Base-by-base conservation (phyloP, 64 coral and sea anemone species). In the Dendronephthya gigantea region DNA sequence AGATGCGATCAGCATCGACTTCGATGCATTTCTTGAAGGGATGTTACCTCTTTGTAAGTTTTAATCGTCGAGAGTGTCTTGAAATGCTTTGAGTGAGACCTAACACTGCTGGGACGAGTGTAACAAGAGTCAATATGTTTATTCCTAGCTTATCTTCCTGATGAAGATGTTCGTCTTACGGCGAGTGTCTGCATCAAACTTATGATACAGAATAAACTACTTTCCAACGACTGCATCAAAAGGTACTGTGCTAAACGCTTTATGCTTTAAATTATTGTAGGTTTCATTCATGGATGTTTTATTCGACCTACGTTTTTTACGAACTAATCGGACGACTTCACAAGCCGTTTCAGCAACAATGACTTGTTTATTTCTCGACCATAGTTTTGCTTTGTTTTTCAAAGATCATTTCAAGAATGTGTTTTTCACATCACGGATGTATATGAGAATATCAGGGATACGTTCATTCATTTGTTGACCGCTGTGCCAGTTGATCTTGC, bases 1-100 rank as follows among this genome's bases (percentile, higher is more conserved):
- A 32, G 29, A 50, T 51, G 83, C 56, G 30, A 84, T 82, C 39
- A 72, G 87, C 39, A 86, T 92, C 9, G 89, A 88, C 65, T 90
- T 93, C 82, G 90, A 98, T 31, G 84, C 84, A 31, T 56, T 98
- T 13, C 90, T 76, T 90, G 82, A 88, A 59, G 91, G 85, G 66
- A 82, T 98, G 82, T 88, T 98, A 38, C 95, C 95, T 29, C 83
- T 93, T 2, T 81, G 95, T 98, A 90, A 93, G 95, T 91, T 22
- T n/a, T 37, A 0, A 35, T 22, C 23, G 25, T 28, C 13, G 37
- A 39, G 29, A 79, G 7, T 62, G 17, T n/a, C n/a, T n/a, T n/a
- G n/a, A n/a, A n/a, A n/a, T n/a, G n/a, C n/a, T n/a, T n/a, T n/a
- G n/a, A n/a, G n/a, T n/a, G n/a, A n/a, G n/a, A n/a, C n/a, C n/a